phyloP scores from a whole-genome alignment of 1,140 invertebrate species.

The Formica exsecta region DNA sequence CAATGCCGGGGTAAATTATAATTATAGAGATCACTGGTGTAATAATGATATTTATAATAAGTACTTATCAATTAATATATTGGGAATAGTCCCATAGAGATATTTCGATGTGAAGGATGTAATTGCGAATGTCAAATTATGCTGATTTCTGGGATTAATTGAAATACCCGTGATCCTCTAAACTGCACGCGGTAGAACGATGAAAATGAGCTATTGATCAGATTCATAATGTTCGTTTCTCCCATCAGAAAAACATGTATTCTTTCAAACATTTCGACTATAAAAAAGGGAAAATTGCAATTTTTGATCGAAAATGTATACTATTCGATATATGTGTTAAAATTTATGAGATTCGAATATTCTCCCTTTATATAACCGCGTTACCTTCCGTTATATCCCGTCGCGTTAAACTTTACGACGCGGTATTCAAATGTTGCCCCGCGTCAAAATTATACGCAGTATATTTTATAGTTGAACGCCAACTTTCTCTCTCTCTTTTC shows the following conservation, averaged over 20 bases:
- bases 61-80: slow-evolving; percentile 23
- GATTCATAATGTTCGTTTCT: neutral
- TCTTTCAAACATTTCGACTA: neutral
- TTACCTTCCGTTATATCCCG: slow-evolving; percentile 4
- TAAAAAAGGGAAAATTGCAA: neutral
- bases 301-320: neutral
- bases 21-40: slow-evolving; percentile 10
- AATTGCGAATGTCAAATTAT: slow-evolving; percentile 10
- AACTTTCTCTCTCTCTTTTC: slow-evolving; percentile 14
- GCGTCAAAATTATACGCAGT: slow-evolving; percentile 31
- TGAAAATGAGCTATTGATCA: neutral
- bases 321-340: neutral
- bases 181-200: neutral
- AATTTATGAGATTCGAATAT: slow-evolving; percentile 49
- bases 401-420: slow-evolving; percentile 26
- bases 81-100: neutral
- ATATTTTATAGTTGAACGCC: slow-evolving; percentile 40
- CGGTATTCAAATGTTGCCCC: slow-evolving; percentile 34
- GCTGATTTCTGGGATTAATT: slow-evolving; percentile 38
- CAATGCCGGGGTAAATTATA: neutral
- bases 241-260: neutral
- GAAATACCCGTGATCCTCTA: neutral
- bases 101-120: neutral
- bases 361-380: slow-evolving; percentile 20
- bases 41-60: slow-evolving; percentile 1